Base-by-base conservation (phyloP, 2,113 vertebrate genomes). In the Dolichallabes microphthalmus region DNA sequence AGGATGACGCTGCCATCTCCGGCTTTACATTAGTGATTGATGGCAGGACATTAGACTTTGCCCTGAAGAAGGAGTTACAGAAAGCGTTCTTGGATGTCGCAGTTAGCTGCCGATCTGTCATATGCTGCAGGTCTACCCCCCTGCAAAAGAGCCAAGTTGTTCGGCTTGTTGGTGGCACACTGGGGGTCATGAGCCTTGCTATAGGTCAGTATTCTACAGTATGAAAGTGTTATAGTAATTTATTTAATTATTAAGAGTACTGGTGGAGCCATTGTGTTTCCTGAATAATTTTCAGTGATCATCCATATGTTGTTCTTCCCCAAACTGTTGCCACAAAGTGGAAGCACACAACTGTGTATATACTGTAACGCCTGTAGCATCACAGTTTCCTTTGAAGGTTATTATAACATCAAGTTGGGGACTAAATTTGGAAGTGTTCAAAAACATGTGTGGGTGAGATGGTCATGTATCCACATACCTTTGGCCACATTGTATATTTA, bases 81-180 rank as follows among this genome's bases (percentile, higher is more conserved):
- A 91, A 32, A 27, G 50, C 80, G 53, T 96, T 97, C 88, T 89
- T 97, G 85, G 92, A 93, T 61, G 92, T 97, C 77, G 92, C 95
- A 0, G 83, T 86, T 45, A 83, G 80, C 66, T 96, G 96, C 82
- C 94, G 92, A 0, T 94, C 95, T 8, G 96, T 97, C 61, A 91
- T 97, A 85, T 97, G 96, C 90, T 97, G 96, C 90, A 93, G 89
- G 82, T 96, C 96, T 57, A 96, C 96, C 0, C 96, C 96, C 0
- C 91, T 96, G 73, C 96, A 97, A 92, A 97, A 97, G 88, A 96
- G 96, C n/a, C 88, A 95, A 69, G 92, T 97, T 88, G 96, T 97
- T 11, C 94, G 87, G 53, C 63, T 95, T 84, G 93, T 96, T 1
- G 92, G 93, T 39, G 94, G 39, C 82, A 93, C 93, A n/a, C 93